Conservation (phyloP, 2,113 vertebrate genomes). For the Tenebrosternarchus preto region DNA sequence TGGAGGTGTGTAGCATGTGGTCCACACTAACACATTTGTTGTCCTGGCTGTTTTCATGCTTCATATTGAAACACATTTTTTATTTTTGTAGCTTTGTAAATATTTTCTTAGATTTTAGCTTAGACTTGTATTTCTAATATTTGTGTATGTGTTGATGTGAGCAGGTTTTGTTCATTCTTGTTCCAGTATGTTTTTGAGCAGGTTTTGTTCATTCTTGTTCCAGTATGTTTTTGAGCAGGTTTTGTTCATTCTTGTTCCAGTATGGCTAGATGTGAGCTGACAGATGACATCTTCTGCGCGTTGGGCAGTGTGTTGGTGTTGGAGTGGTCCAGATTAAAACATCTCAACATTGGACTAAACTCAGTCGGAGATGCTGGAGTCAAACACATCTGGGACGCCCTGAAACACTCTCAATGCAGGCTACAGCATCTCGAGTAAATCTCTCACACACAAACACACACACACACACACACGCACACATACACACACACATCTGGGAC, state of each 20-base stretch:
- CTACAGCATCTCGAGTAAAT: constrained; percentile 73
- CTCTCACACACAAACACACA: background rate
- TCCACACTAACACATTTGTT: too few relatives aligned
- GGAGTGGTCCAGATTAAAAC: constrained; percentile 58
- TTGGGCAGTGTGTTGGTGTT: constrained; percentile 61
- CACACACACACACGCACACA: background rate
- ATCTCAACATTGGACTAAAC: constrained; percentile 61
- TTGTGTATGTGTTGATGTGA: background rate
- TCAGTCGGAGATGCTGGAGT: constrained; percentile 62
- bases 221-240: constrained; percentile 63
- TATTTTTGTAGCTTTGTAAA: too few relatives aligned
- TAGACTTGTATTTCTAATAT: background rate
- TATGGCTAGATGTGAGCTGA: constrained; percentile 64
- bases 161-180: too few relatives aligned
- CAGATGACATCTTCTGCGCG: constrained; percentile 55
- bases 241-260: constrained; percentile 52
- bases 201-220: background rate
- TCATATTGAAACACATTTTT: too few relatives aligned
- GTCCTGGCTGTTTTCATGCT: too few relatives aligned
- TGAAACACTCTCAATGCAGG: constrained; percentile 63
- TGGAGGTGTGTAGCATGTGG: background rate
- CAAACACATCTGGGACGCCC: constrained; percentile 66
- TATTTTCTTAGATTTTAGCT: background rate
- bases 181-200: too few relatives aligned
- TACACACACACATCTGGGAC: background rate